A percentile compares a stretch with the other conserved stretches of the same genome.
These are phyloP conservation scores for Phaethon lepturus DNA, from an alignment of 2,113 vertebrate species.

Conservation along the genomic window DNA sequence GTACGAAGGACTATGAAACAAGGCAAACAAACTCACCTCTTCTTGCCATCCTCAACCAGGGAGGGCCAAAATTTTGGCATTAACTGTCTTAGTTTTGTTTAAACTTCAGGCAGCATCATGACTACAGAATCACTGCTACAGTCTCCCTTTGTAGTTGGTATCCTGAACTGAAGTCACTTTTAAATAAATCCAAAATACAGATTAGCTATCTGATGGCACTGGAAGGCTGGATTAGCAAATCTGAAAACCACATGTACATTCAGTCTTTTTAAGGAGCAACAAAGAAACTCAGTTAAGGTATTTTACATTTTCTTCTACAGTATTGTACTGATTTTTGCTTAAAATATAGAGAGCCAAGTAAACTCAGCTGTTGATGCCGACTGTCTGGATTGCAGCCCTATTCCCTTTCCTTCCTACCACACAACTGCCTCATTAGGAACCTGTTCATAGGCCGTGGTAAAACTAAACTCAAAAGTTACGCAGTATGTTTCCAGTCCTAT, in stretches of 20 bases:
- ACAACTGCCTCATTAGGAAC: not conserved
- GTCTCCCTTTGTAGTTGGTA: not conserved
- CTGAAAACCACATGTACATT: not conserved
- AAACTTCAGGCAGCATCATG: not conserved
- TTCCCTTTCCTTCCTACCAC: not conserved
- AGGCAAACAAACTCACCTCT: not conserved
- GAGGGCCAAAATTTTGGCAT: not conserved
- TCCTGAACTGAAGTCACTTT: not conserved
- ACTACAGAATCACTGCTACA: not conserved
- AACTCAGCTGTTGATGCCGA: not conserved
- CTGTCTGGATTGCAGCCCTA: not conserved
- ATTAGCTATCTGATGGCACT: not conserved
- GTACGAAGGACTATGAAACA: not conserved
- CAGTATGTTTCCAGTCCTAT: not conserved
- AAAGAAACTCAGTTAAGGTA: not conserved
- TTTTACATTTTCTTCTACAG: not conserved
- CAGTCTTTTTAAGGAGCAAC: not conserved
- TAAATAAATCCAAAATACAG: not conserved
- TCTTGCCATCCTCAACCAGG: not conserved
- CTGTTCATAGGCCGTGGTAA: not conserved
- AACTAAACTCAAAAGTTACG: not conserved
- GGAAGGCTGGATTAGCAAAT: not conserved
- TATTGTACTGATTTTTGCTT: not conserved
- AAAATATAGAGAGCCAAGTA: not conserved
- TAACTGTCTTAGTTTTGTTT: not conserved